A percentile compares a stretch with the other conserved stretches of the same genome.
Conservation (phyloP, 2,113 vertebrate genomes). For the Lucifuga dentata region DNA sequence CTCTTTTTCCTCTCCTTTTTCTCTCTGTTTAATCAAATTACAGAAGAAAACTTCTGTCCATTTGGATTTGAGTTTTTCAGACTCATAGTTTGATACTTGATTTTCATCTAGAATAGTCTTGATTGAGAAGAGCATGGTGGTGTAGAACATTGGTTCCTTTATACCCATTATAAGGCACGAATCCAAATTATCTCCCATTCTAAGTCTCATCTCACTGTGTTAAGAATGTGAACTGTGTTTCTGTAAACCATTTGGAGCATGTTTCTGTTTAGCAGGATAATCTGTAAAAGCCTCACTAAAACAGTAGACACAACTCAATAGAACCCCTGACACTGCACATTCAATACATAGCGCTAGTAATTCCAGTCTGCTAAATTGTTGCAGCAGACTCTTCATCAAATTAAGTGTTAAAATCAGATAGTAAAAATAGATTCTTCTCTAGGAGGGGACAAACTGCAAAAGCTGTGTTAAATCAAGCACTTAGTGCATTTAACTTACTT, state of each 20-base stretch:
- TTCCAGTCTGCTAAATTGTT: conserved; percentile 32
- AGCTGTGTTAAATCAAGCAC: conserved; percentile 22
- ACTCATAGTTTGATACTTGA: conserved; percentile 63
- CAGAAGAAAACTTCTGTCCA: conserved; percentile 79
- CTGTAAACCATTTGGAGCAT: conserved; percentile 34
- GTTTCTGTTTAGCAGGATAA: conserved; percentile 46
- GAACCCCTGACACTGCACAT: conserved; percentile 39
- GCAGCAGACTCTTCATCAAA: conserved; percentile 46
- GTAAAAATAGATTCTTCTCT: conserved; percentile 38
- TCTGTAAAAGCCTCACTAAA: conserved; percentile 24
- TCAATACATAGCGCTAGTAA: conserved; percentile 24
- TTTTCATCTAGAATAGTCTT: conserved; percentile 48
- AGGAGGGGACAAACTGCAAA: conserved; percentile 16
- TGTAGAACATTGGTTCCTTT: conserved; percentile 37
- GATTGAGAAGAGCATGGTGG: conserved; percentile 42
- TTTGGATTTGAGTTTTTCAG: conserved; percentile 68
- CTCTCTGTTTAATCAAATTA: conserved; percentile 88
- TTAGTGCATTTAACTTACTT: background rate
- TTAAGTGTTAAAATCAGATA: conserved; percentile 45
- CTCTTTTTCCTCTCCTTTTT: conserved; percentile 65
- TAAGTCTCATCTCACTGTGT: conserved; percentile 24
- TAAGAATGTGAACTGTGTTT: conserved; percentile 37
- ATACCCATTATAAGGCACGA: conserved; percentile 26
- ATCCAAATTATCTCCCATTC: conserved; percentile 33
- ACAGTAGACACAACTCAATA: conserved; percentile 15